Evolutionary conservation across 2,797 vertebrate genomes (phyloP).

Genomic region (Eulemur coronatus): DNA sequence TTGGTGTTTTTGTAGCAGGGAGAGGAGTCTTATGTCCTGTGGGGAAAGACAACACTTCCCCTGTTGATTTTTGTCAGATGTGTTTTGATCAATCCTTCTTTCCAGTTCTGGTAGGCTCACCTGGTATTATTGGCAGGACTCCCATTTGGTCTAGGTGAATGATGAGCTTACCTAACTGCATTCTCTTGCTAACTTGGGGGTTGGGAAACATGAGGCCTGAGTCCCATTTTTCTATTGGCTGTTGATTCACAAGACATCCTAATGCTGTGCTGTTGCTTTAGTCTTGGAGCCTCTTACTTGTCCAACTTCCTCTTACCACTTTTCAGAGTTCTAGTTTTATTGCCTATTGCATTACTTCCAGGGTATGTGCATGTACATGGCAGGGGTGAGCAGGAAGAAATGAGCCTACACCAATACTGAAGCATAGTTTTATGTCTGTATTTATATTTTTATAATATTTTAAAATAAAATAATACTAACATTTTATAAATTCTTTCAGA

Average conservation of each 20-base stretch:
- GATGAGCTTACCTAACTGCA: background rate
- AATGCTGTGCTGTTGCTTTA: background rate
- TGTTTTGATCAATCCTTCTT: background rate
- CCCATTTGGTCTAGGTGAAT: background rate
- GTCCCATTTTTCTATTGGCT: background rate
- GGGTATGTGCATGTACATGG: background rate
- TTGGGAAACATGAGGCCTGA: background rate
- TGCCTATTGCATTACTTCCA: background rate
- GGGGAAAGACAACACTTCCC: background rate
- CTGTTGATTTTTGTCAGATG: background rate
- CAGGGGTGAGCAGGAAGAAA: background rate
- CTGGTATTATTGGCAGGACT: background rate
- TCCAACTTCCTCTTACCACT: background rate
- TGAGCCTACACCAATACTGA: background rate
- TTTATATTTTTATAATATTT: background rate
- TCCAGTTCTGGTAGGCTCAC: background rate
- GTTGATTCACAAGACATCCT: background rate
- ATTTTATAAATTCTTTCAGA: background rate
- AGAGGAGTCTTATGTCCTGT: background rate
- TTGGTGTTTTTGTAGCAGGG: background rate
- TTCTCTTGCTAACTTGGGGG: background rate
- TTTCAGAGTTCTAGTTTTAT: background rate
- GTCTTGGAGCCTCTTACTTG: background rate
- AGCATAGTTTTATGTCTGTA: background rate
- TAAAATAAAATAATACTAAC: background rate